Evolutionary conservation across 1,140 invertebrate species (phyloP).

Genomic region (Drosophila nikananu): DNA sequence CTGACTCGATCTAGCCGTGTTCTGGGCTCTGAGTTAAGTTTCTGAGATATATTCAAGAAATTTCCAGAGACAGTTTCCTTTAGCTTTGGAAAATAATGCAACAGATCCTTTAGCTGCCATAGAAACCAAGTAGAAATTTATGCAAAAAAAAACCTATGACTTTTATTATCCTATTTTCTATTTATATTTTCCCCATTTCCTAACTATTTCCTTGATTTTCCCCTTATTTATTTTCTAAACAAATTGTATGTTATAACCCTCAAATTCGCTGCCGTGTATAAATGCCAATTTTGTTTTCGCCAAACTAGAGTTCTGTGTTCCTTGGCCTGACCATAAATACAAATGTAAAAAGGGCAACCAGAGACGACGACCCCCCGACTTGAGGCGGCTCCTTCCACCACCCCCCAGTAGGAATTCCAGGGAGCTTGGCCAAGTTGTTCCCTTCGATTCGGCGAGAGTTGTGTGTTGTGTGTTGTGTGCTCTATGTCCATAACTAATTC

Average conservation of each 20-base stretch:
- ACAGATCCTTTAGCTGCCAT: too few species aligned
- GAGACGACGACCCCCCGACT: conserved; percentile 51
- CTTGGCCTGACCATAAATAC: conserved; percentile 73
- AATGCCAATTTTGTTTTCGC: conserved; percentile 45
- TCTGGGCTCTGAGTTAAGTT: too few species aligned
- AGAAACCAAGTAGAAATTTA: too few species aligned
- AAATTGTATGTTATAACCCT: neutral
- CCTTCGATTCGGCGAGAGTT: conserved; percentile 29
- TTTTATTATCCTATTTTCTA: too few species aligned
- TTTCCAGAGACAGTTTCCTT: too few species aligned
- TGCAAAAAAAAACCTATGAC: too few species aligned
- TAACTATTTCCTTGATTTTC: neutral
- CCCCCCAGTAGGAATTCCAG: conserved; percentile 31
- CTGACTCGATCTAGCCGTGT: too few species aligned
- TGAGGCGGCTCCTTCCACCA: too few species aligned
- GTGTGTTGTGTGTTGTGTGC: conserved; percentile 37
- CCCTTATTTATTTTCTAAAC: rapidly evolving
- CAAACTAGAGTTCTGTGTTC: conserved; percentile 33
- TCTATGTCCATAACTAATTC: conserved; percentile 80
- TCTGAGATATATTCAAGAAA: too few species aligned
- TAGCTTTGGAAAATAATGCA: too few species aligned
- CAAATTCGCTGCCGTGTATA: conserved; percentile 9
- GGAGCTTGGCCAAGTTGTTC: conserved; percentile 15
- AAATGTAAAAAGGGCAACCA: conserved; percentile 73
- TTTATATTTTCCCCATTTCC: too few species aligned